Base-by-base conservation (phyloP, 2,888 invertebrate genomes). In the Ligdia adustata region DNA sequence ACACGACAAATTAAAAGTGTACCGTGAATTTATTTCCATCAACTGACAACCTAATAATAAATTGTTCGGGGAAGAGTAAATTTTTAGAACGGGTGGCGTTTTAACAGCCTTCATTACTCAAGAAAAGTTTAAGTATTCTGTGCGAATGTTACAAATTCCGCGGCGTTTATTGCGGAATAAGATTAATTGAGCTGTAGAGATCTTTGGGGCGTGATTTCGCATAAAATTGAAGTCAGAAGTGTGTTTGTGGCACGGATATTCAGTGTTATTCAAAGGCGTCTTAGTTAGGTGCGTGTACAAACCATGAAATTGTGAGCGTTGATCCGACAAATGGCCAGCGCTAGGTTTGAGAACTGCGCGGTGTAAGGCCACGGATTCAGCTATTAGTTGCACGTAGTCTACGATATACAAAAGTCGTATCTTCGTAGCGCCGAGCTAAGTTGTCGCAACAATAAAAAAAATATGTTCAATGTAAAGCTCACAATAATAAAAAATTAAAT, bases 101-200 rank as follows among this genome's bases (percentile, higher is more conserved):
- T 47, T 62, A 62, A 60, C 57, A 60, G 52, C 54, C 41, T 52
- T 59, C 66, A 69, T 71, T 73, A 69, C 64, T 71, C 63, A 69
- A 61, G 60, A 60, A 69, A 69, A 68, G 59, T 69, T 64, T 63
- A 55, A 62, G 62, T 66, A 59, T 61, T 58, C 51, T 39, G 55
- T 47, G 59, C 54, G 60, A 59, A 69, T 59, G 55, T 66, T 58
- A 66, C 62, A 65, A 71, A 69, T 72, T 67, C 51, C 55, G 56
- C 55, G 65, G 62, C 66, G 60, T 69, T 72, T 64, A 68, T 69
- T 62, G 65, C 62, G 64, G 63, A 66, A 58, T 63, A 69, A 70
- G 70, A 69, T 72, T 66, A 71, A 74, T 75, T 63, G 64, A 61
- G 58, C 58, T 52, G 45, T 50, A 42, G 54, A 56, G 43, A 50